These are phyloP conservation scores for Telmatherina bonti DNA, from an alignment of 2,797 vertebrate species.

Conservation along the genomic window DNA sequence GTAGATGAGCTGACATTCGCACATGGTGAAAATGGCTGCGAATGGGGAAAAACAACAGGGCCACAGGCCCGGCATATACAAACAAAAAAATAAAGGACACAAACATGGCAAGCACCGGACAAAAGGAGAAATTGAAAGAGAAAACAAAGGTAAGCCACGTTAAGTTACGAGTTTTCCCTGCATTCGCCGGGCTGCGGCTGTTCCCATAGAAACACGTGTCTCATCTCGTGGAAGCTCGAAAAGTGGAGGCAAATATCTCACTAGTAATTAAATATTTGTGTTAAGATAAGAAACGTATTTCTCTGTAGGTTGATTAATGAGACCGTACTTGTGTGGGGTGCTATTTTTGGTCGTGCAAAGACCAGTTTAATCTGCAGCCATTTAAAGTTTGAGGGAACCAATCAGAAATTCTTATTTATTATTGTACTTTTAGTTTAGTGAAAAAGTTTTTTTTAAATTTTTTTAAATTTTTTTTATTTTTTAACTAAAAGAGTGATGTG, in stretches of 20 bases:
- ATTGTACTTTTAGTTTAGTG: neutral
- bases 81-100: constrained; percentile 88
- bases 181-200: neutral
- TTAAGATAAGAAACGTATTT: neutral
- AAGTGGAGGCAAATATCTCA: neutral
- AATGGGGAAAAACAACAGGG: constrained; percentile 81
- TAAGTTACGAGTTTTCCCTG: neutral
- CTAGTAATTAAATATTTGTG: neutral
- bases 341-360: neutral
- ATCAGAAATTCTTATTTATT: neutral
- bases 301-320: neutral
- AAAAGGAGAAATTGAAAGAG: constrained; percentile 85
- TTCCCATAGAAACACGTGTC: constrained; percentile 62
- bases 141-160: constrained; percentile 82
- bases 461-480: too few relatives aligned
- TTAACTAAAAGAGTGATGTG: too few relatives aligned
- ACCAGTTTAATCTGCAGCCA: neutral
- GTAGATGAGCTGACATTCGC: constrained; percentile 23
- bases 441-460: neutral
- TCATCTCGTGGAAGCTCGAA: neutral
- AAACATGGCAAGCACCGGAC: constrained; percentile 88
- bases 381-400: neutral
- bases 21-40: constrained; percentile 84
- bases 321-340: neutral
- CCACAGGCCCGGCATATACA: constrained; percentile 83